Evolutionary conservation across 2,113 vertebrate species (phyloP), one percentile per base, ranked within the genome.

Genomic region (Leptodactylus fuscus): DNA sequence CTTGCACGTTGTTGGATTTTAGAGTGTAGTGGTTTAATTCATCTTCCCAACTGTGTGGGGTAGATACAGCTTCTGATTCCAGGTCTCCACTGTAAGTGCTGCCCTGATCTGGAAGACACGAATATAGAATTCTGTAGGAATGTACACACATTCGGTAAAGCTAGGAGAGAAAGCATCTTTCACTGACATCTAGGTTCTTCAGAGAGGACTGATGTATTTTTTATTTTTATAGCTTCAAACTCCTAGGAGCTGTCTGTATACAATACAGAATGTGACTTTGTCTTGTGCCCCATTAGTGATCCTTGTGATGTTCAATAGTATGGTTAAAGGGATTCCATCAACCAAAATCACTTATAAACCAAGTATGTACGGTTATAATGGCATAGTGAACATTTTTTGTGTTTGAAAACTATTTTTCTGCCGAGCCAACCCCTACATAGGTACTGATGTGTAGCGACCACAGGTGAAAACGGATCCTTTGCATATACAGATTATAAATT

Each of bases 11-110:
- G 51, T 75, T 93, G 48, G 92, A 91, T 34, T 89, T 92, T 38
- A 94, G 86, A 38, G 95, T 87, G 48, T 93, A 95, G 71, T 96
- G 94, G 80, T 96, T 94, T 0, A 95, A 69, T 29, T 98, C 96
- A n/a, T 98, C 96, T 88, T 96, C 97, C 95, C 95, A 97, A 91
- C 95, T 97, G 84, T 98, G 95, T 0, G 96, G 95, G 60, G 93
- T 97, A 83, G 95, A 96, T 70, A 98, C 94, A 0, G 96, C 96
- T 38, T 98, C 96, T 0, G 96, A 95, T 71, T 99, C 97, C 84
- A 98, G 89, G 88, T 98, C 97, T 41, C 96, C 96, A 0, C 95
- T 97, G 81, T 95, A 96, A 2, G 93, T 96, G 90, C 96, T 96
- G 71, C 92, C 93, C 90, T 95, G 95, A 55, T 98, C 97, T 99